phyloP scores from a whole-genome alignment of 1,140 invertebrate genomes.

The Macrotrachela quadricornifera region DNA sequence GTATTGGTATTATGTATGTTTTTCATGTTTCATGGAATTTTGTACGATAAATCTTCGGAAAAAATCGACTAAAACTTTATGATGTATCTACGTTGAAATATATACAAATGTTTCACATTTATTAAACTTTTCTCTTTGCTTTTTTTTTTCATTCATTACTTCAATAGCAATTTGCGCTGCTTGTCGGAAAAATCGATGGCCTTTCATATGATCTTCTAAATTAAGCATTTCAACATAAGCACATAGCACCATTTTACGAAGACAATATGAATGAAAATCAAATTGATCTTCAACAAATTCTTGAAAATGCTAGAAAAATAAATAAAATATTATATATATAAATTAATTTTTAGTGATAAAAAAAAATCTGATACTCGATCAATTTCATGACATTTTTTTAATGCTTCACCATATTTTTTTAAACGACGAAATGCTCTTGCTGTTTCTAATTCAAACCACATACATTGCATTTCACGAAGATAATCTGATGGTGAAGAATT shows the following conservation, averaged over 20 bases:
- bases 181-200: slow-evolving; percentile 77
- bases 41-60: no score
- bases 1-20: no score
- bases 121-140: no score
- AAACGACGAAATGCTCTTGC: slow-evolving; percentile 67
- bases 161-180: slow-evolving; percentile 76
- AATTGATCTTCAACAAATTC: slow-evolving; percentile 99
- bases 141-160: no score
- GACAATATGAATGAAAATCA: slow-evolving; percentile 98
- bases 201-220: slow-evolving; percentile 69
- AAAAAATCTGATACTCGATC: slow-evolving; percentile 50
- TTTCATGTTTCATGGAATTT: no score
- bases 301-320: slow-evolving; percentile 62
- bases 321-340: no score
- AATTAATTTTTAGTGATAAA: no score
- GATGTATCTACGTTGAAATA: no score
- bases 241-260: slow-evolving; percentile 91
- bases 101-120: no score
- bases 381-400: slow-evolving; percentile 94
- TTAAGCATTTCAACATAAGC: slow-evolving; percentile 80
- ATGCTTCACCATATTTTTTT: slow-evolving; percentile 71
- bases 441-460: slow-evolving; percentile 98
- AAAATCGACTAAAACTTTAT: no score
- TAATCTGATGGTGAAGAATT: slow-evolving; percentile 85
- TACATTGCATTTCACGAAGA: slow-evolving; percentile 98